Percentiles rank a stretch among this genome's conserved stretches.
Conservation (phyloP, 2,797 vertebrate species). For the Pelobates cultripes region DNA sequence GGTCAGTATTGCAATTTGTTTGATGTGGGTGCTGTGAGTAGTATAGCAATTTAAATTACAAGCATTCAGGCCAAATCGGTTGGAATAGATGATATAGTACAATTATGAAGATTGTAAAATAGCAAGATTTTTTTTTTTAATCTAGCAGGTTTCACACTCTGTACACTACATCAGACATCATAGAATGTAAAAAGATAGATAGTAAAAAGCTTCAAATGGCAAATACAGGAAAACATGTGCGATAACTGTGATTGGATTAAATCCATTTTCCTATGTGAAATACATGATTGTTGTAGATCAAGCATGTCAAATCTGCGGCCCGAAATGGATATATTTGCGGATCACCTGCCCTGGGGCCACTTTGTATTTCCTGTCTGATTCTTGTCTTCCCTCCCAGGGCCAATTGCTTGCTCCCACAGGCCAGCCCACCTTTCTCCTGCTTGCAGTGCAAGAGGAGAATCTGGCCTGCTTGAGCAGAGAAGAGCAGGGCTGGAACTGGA, state of each 20-base stretch:
- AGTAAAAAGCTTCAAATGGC: neutral
- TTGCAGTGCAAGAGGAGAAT: too few relatives aligned
- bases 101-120: constrained; percentile 25
- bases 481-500: too few relatives aligned
- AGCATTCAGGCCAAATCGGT: constrained; percentile 14
- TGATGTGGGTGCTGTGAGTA: constrained; percentile 40
- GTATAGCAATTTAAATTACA: constrained; percentile 47
- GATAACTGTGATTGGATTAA: neutral
- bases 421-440: too few relatives aligned
- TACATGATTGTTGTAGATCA: too few relatives aligned
- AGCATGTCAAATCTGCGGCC: too few relatives aligned
- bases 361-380: too few relatives aligned
- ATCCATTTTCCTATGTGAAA: neutral
- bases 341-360: too few relatives aligned
- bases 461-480: too few relatives aligned
- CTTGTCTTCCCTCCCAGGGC: too few relatives aligned
- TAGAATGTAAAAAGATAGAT: neutral
- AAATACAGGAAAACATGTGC: constrained; percentile 6
- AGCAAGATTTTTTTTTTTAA: neutral
- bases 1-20: constrained; percentile 47
- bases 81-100: constrained; percentile 22
- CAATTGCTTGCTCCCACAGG: too few relatives aligned
- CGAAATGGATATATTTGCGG: too few relatives aligned
- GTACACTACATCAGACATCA: neutral
- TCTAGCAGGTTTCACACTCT: neutral